phyloP scores from a whole-genome alignment of 2,797 vertebrate genomes.

The Ispidina lecontei region DNA sequence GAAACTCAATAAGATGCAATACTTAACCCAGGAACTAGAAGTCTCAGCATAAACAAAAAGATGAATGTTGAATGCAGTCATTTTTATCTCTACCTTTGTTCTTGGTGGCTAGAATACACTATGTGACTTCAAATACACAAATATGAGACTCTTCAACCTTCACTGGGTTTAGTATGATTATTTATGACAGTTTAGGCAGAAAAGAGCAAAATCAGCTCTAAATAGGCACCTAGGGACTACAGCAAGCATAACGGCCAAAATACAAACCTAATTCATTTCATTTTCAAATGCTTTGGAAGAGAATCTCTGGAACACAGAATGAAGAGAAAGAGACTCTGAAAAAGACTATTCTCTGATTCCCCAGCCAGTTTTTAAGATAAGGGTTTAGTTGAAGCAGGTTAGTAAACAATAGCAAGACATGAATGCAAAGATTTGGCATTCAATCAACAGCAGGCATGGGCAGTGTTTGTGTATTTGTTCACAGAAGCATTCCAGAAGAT shows the following conservation, averaged over 20 bases:
- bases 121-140: not conserved
- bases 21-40: not conserved
- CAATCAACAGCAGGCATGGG: not conserved
- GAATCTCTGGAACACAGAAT: not conserved
- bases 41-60: not conserved
- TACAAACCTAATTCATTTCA: not conserved
- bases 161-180: not conserved
- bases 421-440: not conserved
- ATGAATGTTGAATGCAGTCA: not conserved
- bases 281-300: not conserved
- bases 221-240: not conserved
- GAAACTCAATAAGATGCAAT: not conserved
- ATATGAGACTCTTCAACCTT: not conserved
- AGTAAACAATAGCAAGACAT: not conserved
- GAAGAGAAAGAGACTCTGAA: not conserved
- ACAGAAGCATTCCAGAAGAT: not conserved
- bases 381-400: not conserved
- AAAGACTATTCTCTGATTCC: not conserved
- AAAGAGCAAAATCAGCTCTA: slow-evolving; percentile 14
- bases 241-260: not conserved
- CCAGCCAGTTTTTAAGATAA: not conserved
- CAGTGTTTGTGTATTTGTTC: not conserved
- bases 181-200: slow-evolving; percentile 11
- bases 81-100: slow-evolving; percentile 23
- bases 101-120: not conserved